Conservation (phyloP, 2,797 vertebrate species). For the Etheostoma perlongum region DNA sequence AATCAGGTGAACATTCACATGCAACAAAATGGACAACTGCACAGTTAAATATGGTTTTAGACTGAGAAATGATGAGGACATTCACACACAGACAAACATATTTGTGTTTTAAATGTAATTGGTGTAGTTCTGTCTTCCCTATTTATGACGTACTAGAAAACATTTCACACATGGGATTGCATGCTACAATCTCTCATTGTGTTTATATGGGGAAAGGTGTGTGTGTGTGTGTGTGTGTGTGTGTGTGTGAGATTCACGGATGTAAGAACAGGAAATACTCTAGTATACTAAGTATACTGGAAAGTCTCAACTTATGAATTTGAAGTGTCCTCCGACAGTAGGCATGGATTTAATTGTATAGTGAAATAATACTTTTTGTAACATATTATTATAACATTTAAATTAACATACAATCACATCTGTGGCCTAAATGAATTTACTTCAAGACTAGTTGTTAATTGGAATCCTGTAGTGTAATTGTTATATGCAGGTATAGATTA, state of each 20-base stretch:
- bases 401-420: neutral
- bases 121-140: constrained; percentile 46
- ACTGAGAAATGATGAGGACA: neutral
- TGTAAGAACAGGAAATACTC: constrained; percentile 47
- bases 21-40: neutral
- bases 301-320: constrained; percentile 16
- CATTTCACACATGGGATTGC: constrained; percentile 80
- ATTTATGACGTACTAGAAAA: constrained; percentile 69
- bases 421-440: constrained; percentile 18
- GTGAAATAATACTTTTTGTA: neutral
- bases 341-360: constrained; percentile 15
- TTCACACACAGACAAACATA: constrained; percentile 25
- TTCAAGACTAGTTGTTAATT: constrained; percentile 53
- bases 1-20: neutral
- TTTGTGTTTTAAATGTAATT: constrained; percentile 65
- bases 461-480: constrained; percentile 63
- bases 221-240: neutral
- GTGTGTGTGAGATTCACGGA: constrained; percentile 20
- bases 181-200: constrained; percentile 52
- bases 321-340: constrained; percentile 30
- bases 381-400: neutral
- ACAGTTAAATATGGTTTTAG: neutral
- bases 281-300: constrained; percentile 26
- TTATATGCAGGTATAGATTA: constrained; percentile 64
- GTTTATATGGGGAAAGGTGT: constrained; percentile 23